A percentile compares a stretch with the other conserved stretches of the same genome.
phyloP scores from a whole-genome alignment of 2,797 vertebrate species.

The Arrhamphus sclerolepis region DNA sequence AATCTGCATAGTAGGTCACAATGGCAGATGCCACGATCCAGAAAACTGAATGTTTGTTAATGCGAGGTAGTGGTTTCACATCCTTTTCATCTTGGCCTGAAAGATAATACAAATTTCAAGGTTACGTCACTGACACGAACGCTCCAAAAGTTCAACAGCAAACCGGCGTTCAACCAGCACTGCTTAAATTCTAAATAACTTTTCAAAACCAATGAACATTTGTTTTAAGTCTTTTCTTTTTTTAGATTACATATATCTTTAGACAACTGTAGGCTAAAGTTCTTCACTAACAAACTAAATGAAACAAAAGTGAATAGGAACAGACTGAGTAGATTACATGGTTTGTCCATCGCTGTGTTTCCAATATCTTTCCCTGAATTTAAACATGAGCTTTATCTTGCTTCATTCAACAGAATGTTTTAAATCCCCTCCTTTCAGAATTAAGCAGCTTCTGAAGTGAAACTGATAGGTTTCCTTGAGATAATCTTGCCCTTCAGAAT shows the following conservation, averaged over 20 bases:
- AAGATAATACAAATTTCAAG: constrained; percentile 24
- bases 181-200: no score
- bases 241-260: no score
- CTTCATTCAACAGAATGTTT: constrained; percentile 21
- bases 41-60: constrained; percentile 93
- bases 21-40: constrained; percentile 90
- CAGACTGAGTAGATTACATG: constrained; percentile 5
- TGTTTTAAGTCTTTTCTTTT: no score
- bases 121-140: neutral
- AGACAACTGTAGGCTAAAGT: no score
- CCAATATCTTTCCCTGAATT: neutral
- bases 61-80: constrained; percentile 83
- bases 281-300: no score
- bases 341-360: neutral
- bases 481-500: constrained; percentile 56
- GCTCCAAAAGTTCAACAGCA: no score
- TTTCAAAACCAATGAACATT: no score
- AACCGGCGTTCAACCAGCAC: no score
- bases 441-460: constrained; percentile 49
- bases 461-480: constrained; percentile 47
- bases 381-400: constrained; percentile 39
- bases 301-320: neutral
- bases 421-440: constrained; percentile 22
- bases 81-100: constrained; percentile 83
- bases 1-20: constrained; percentile 93